Percentiles rank a stretch among this genome's conserved stretches.
These are phyloP conservation scores for Troides helena DNA, from an alignment of 2,888 invertebrate species.

Conservation along the genomic window DNA sequence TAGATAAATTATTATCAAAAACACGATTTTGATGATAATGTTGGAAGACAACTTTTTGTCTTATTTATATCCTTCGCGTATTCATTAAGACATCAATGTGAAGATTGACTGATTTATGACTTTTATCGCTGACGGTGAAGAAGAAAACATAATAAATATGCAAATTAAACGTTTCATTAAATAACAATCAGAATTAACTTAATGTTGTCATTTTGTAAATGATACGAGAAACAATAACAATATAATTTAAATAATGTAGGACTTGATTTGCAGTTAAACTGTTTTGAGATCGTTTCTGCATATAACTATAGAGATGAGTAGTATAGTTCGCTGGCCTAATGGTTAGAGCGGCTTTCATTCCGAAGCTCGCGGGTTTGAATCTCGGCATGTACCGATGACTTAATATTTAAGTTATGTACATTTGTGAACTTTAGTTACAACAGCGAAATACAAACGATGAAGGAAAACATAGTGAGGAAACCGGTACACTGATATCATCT, in stretches of 20 bases:
- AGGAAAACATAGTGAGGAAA: too few species aligned
- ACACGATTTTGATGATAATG: constrained; percentile 72
- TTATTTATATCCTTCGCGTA: constrained; percentile 26
- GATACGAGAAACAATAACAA: constrained; percentile 7
- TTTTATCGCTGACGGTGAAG: not conserved
- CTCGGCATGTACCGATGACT: too few species aligned
- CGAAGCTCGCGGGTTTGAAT: too few species aligned
- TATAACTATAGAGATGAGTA: too few species aligned
- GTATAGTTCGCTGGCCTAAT: too few species aligned
- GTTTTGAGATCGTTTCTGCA: not conserved
- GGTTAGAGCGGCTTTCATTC: too few species aligned
- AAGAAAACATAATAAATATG: constrained; percentile 7
- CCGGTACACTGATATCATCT: too few species aligned
- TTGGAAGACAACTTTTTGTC: constrained; percentile 13
- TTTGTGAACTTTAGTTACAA: too few species aligned
- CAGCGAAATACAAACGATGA: too few species aligned
- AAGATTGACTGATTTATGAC: constrained; percentile 15
- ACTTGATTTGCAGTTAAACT: not conserved
- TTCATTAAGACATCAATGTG: constrained; percentile 24
- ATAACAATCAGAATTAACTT: constrained; percentile 1
- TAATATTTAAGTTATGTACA: too few species aligned
- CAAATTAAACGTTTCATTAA: constrained; percentile 15
- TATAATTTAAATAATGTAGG: not conserved
- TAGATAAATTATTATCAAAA: constrained; percentile 66
- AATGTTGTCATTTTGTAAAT: not conserved